Evolutionary conservation across 2,797 vertebrate genomes (phyloP).

Genomic region (Sebastes steindachneri): DNA sequence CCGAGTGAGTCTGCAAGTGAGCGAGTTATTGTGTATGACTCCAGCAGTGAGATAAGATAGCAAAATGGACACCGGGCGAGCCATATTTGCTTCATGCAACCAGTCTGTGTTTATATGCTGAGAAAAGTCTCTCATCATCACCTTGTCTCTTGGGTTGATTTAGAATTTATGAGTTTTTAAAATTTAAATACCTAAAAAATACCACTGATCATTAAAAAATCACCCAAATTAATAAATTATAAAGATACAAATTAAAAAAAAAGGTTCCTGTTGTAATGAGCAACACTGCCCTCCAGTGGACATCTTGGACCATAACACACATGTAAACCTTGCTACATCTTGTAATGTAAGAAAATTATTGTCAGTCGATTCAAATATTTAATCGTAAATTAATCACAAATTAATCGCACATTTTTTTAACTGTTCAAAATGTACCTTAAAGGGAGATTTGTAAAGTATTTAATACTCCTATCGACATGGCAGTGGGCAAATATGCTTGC

Average conservation of each 20-base stretch:
- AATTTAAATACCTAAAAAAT: not conserved
- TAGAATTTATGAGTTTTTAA: not conserved
- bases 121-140: not conserved
- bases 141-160: not conserved
- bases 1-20: slow-evolving; percentile 53
- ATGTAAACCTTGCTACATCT: not conserved
- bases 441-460: too few species aligned
- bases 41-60: slow-evolving; percentile 55
- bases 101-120: not conserved
- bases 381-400: too few species aligned
- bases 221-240: not conserved
- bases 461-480: too few species aligned
- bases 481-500: too few species aligned
- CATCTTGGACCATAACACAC: not conserved
- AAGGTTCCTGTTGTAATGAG: not conserved
- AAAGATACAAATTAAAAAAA: not conserved
- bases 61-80: slow-evolving; percentile 42
- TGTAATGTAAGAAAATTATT: not conserved
- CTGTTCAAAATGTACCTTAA: too few species aligned
- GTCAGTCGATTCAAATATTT: accelerated
- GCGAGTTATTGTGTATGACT: slow-evolving; percentile 33
- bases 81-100: slow-evolving; percentile 41
- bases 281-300: slow-evolving; percentile 68
- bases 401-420: accelerated
- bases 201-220: not conserved